Percentiles rank a stretch among this genome's conserved stretches.
Conservation (phyloP, 1,140 invertebrate genomes). For the Lepidurus apus region DNA sequence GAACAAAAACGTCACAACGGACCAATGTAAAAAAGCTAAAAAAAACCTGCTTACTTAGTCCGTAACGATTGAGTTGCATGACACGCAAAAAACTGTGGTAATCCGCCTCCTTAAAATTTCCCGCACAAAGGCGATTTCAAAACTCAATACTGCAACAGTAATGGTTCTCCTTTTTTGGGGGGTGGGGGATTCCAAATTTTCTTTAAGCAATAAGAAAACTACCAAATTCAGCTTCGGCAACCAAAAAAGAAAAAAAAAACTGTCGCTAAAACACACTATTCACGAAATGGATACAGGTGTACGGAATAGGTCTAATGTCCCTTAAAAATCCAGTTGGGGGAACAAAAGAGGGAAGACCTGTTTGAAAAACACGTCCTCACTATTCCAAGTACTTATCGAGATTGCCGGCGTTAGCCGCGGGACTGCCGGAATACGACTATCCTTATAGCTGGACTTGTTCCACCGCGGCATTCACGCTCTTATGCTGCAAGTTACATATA, state of each 20-base stretch:
- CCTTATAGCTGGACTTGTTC: background rate
- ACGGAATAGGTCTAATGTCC: background rate
- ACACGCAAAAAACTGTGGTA: background rate
- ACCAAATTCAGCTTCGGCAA: background rate
- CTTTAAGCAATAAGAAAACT: background rate
- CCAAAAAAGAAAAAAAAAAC: background rate
- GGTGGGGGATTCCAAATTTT: background rate
- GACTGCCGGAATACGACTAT: conserved; percentile 18
- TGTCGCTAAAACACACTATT: background rate
- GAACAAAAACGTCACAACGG: background rate
- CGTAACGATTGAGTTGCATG: conserved; percentile 9
- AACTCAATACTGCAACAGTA: background rate
- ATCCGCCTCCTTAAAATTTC: background rate
- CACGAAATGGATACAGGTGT: background rate
- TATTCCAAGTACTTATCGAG: conserved; percentile 15
- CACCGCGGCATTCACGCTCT: conserved; percentile 16
- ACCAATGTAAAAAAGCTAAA: background rate
- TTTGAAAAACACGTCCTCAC: conserved; percentile 21
- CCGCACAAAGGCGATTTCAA: background rate
- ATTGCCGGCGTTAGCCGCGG: conserved; percentile 16
- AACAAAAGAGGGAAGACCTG: background rate
- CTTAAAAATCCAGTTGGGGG: background rate
- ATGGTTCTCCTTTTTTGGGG: background rate
- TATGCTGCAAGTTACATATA: conserved; percentile 15
- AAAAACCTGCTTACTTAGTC: background rate